phyloP scores from a whole-genome alignment of 2,113 vertebrate species.

The Coracopsis vasa region DNA sequence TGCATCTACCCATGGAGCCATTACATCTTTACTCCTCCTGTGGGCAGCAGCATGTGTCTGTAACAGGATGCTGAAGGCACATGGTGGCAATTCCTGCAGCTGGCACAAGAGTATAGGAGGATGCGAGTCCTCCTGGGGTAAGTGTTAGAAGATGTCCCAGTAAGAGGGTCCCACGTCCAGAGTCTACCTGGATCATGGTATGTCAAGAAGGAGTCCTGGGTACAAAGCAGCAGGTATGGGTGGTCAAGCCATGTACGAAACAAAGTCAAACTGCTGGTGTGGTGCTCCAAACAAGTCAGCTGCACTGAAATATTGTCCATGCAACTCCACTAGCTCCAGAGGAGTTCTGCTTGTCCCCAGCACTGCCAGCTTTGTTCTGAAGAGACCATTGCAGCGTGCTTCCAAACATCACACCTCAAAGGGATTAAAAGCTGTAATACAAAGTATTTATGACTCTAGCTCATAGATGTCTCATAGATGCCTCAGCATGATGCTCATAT shows the following conservation, averaged over 20 bases:
- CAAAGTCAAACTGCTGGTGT: not conserved
- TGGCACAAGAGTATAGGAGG: not conserved
- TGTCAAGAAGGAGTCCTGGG: not conserved
- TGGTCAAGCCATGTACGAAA: not conserved
- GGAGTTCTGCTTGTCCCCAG: not conserved
- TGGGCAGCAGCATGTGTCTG: not conserved
- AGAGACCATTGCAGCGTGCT: not conserved
- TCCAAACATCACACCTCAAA: not conserved
- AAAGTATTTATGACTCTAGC: not conserved
- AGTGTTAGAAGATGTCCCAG: not conserved
- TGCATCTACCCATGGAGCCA: not conserved
- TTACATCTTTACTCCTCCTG: not conserved
- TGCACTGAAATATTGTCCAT: not conserved
- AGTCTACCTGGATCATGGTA: not conserved
- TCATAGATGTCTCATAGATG: not conserved
- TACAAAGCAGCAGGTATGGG: not conserved
- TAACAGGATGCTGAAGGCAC: rapidly evolving
- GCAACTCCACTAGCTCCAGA: not conserved
- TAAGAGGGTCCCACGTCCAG: not conserved
- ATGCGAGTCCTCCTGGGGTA: not conserved
- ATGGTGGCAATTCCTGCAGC: not conserved
- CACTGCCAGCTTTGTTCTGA: not conserved
- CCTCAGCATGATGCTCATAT: not conserved
- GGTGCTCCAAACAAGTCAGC: not conserved
- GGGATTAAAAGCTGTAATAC: not conserved